phyloP scores from a whole-genome alignment of 1,140 invertebrate species.

The Littorina saxatilis region DNA sequence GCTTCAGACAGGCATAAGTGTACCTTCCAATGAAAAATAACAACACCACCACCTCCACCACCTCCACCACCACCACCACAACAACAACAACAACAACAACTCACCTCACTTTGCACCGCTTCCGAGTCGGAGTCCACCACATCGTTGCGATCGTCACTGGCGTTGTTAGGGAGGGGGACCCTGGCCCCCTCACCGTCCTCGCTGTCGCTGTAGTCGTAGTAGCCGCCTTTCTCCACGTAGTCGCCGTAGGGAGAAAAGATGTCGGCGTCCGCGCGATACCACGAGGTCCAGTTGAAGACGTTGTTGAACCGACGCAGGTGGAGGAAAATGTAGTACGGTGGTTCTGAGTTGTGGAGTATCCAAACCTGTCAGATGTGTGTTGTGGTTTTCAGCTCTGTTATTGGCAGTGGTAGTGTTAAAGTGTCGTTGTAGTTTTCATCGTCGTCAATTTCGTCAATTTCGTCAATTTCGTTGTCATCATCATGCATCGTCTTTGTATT shows the following conservation, averaged over 20 bases:
- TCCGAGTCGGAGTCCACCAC: neutral
- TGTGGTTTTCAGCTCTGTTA: neutral
- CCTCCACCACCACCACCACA: too few relatives aligned
- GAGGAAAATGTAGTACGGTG: slow-evolving; percentile 46
- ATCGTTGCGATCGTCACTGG: neutral
- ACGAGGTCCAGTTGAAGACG: slow-evolving; percentile 61
- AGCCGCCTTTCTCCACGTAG: slow-evolving; percentile 18
- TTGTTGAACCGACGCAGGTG: slow-evolving; percentile 42
- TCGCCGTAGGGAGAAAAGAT: slow-evolving; percentile 50
- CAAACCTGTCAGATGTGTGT: slow-evolving; percentile 46
- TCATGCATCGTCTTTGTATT: too few relatives aligned
- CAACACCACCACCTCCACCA: too few relatives aligned
- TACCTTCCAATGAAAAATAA: too few relatives aligned
- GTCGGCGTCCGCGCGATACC: slow-evolving; percentile 52
- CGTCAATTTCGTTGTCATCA: too few relatives aligned
- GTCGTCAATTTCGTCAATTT: neutral
- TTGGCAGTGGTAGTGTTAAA: neutral
- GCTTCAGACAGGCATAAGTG: too few relatives aligned
- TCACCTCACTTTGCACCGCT: too few relatives aligned
- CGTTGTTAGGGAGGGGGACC: too few relatives aligned
- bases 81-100: too few relatives aligned
- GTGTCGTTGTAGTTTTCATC: neutral
- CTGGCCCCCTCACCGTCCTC: neutral
- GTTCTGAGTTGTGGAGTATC: slow-evolving; percentile 55
- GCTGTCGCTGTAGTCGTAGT: neutral